These are phyloP conservation scores for Manis crassicaudata DNA, from an alignment of 2,797 vertebrate species.

Conservation along the genomic window DNA sequence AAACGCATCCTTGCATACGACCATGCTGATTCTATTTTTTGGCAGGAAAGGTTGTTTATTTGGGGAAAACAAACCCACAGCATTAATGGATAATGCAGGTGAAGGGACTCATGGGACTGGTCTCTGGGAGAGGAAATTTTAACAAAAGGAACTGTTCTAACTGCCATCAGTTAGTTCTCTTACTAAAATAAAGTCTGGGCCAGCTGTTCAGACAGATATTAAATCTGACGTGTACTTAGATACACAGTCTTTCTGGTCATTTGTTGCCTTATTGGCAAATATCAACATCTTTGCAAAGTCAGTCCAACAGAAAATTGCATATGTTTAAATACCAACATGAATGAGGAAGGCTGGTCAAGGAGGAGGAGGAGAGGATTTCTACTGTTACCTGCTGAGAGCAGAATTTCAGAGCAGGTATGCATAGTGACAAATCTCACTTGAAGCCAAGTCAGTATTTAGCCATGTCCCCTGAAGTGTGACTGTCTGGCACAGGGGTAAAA, in stretches of 20 bases:
- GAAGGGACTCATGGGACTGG: slow-evolving; percentile 66
- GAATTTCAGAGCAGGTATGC: background rate
- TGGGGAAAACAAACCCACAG: slow-evolving; percentile 64
- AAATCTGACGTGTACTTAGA: slow-evolving; percentile 11
- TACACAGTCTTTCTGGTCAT: slow-evolving; percentile 17
- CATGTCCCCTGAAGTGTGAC: background rate
- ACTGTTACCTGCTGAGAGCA: background rate
- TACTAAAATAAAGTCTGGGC: background rate
- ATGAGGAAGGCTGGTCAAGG: background rate
- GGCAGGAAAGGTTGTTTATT: slow-evolving; percentile 76
- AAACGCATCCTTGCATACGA: background rate
- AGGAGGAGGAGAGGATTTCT: background rate
- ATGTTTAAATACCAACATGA: background rate
- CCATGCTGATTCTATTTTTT: slow-evolving; percentile 41
- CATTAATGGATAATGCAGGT: slow-evolving; percentile 80
- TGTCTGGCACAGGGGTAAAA: background rate
- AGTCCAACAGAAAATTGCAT: background rate
- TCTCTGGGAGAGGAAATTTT: slow-evolving; percentile 62
- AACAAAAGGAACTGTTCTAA: slow-evolving; percentile 78
- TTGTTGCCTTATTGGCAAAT: slow-evolving; percentile 6
- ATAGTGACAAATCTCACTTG: background rate
- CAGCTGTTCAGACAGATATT: slow-evolving; percentile 48
- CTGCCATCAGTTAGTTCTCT: slow-evolving; percentile 47
- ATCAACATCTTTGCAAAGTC: background rate
- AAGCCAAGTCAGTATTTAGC: background rate